Evolutionary conservation across 2,797 vertebrate species (phyloP).

Genomic region (Centroberyx gerrardi): DNA sequence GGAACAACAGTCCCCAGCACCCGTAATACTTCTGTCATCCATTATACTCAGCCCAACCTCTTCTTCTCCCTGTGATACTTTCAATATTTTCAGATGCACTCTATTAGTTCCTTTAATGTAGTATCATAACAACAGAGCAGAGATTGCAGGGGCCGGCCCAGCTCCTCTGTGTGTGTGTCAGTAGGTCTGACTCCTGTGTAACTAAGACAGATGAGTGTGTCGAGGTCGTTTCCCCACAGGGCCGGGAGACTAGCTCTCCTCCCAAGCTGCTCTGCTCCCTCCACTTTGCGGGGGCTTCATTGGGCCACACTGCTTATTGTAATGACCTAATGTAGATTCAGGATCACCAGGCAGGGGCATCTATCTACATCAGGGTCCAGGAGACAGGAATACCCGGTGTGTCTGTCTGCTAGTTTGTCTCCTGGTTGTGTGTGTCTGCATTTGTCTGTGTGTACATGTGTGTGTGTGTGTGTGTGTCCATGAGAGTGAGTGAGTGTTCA

Average conservation of each 20-base stretch:
- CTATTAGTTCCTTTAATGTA: conserved; percentile 82
- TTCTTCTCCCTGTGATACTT: conserved; percentile 62
- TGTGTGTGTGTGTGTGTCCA: background rate
- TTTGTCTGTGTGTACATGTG: background rate
- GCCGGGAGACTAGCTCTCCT: conserved; percentile 58
- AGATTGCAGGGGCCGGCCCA: conserved; percentile 58
- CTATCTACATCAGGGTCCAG: conserved; percentile 81
- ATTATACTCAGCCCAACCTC: conserved; percentile 43
- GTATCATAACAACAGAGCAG: conserved; percentile 78
- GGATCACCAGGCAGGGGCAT: conserved; percentile 77
- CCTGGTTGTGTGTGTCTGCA: conserved; percentile 18
- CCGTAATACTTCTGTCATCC: conserved; percentile 46
- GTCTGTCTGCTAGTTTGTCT: conserved; percentile 54
- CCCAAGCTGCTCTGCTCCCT: conserved; percentile 59
- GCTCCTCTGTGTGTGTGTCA: conserved; percentile 71
- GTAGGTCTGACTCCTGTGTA: conserved; percentile 77
- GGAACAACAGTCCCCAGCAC: conserved; percentile 16
- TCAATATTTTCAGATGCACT: conserved; percentile 75
- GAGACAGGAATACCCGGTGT: conserved; percentile 66
- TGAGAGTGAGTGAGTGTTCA: conserved; percentile 14
- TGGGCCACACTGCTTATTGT: conserved; percentile 73
- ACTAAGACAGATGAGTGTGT: conserved; percentile 87
- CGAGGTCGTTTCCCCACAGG: conserved; percentile 74
- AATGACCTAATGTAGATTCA: conserved; percentile 86
- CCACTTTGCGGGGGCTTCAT: conserved; percentile 47